Evolutionary conservation across 2,888 invertebrate genomes (phyloP).

Genomic region (Nephrotoma flavescens): DNA sequence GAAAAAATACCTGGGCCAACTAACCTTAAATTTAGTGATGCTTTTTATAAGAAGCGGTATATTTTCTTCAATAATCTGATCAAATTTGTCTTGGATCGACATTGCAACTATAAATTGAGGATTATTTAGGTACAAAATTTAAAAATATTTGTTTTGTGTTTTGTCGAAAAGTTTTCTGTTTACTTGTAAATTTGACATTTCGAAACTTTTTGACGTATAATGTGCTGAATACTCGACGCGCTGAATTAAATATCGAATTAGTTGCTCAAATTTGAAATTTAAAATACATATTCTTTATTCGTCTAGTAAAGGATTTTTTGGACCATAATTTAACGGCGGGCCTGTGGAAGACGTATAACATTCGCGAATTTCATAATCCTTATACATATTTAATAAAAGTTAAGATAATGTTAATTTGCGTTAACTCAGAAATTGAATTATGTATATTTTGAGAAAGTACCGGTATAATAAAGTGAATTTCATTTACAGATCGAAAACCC

Average conservation of each 20-base stretch:
- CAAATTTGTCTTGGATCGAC: not conserved
- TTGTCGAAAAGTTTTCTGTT: not conserved
- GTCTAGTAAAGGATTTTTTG: no score
- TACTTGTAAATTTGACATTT: not conserved
- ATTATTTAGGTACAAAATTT: not conserved
- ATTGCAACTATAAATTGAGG: not conserved
- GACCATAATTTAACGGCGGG: no score
- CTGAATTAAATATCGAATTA: not conserved
- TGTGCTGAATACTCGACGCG: not conserved
- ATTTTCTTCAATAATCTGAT: not conserved
- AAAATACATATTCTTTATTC: no score
- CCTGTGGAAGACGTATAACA: no score
- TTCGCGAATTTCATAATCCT: no score
- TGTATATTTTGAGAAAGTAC: no score
- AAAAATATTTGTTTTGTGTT: not conserved
- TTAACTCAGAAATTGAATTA: no score
- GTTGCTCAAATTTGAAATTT: no score
- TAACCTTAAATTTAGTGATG: not conserved
- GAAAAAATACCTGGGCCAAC: not conserved
- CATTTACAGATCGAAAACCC: no score
- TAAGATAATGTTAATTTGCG: no score
- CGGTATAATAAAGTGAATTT: no score
- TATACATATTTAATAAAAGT: no score
- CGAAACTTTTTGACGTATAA: not conserved
- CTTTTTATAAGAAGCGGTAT: conserved; percentile 2